Conservation (phyloP, 92 coral and sea anemone genomes). For the Anthopleura xanthogrammica region DNA sequence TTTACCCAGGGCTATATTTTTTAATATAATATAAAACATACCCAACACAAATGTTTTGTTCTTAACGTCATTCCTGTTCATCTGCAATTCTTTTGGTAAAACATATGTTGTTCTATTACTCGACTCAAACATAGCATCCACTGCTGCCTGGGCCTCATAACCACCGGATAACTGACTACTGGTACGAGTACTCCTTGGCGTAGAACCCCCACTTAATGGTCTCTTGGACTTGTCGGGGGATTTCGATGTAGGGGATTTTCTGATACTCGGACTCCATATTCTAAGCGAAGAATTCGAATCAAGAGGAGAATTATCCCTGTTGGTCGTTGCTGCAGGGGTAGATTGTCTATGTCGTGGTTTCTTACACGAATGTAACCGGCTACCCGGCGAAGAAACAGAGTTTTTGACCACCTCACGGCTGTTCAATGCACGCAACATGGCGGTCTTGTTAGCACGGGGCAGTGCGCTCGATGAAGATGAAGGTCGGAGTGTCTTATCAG, state of each 20-base stretch:
- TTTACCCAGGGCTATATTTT: too few relatives aligned
- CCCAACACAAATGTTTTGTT: constrained; percentile 86
- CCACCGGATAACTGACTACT: constrained; percentile 17
- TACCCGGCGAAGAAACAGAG: constrained; percentile 11
- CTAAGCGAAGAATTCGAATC: constrained; percentile 20
- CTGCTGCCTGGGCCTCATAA: constrained; percentile 58
- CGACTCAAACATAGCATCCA: constrained; percentile 60
- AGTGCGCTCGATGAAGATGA: constrained; percentile 29
- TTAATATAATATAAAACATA: constrained; percentile 20
- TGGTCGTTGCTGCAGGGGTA: constrained; percentile 8
- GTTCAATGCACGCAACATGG: constrained; percentile 69
- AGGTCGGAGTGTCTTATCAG: constrained; percentile 23
- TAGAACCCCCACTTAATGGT: not conserved
- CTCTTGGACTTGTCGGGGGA: not conserved
- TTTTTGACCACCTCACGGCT: constrained; percentile 72
- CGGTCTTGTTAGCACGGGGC: constrained; percentile 82
- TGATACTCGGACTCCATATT: constrained; percentile 55
- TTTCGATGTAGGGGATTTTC: constrained; percentile 41
- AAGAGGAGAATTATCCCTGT: constrained; percentile 22
- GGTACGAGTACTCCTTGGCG: constrained; percentile 12
- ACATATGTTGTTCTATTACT: constrained; percentile 19
- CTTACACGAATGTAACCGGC: not conserved
- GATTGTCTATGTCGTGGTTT: constrained; percentile 19
- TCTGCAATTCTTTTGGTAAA: constrained; percentile 66
- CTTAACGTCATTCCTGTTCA: constrained; percentile 67